Percentiles rank a stretch among this genome's conserved stretches.
These are phyloP conservation scores for Agelas oroides DNA, from an alignment of 37 sponge, comb jelly and placozoan species.

Conservation along the genomic window DNA sequence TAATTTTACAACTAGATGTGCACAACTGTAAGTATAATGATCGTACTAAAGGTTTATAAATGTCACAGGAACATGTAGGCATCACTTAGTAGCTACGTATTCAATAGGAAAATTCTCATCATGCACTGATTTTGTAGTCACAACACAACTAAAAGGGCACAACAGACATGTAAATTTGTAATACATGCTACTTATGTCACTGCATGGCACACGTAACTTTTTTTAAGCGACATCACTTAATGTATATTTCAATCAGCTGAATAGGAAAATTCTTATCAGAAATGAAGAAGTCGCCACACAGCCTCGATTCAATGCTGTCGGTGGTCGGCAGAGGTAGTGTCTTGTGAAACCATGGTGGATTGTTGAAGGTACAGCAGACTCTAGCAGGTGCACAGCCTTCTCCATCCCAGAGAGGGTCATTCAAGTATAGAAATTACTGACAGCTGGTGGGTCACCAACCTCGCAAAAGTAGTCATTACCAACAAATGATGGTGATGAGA, in stretches of 20 bases:
- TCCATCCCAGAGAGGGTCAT: conserved; percentile 25
- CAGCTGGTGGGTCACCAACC: background rate
- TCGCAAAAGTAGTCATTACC: conserved; percentile 16
- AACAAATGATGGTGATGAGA: background rate
- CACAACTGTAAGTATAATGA: too few relatives aligned
- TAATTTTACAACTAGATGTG: too few relatives aligned
- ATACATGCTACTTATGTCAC: too few relatives aligned
- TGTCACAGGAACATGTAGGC: too few relatives aligned
- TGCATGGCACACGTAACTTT: too few relatives aligned
- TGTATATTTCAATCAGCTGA: background rate
- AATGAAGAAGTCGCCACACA: background rate
- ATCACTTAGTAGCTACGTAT: too few relatives aligned
- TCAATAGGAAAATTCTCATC: too few relatives aligned
- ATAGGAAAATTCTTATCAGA: background rate
- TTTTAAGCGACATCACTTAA: too few relatives aligned
- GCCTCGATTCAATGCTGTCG: background rate
- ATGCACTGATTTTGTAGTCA: too few relatives aligned
- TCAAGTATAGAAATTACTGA: background rate
- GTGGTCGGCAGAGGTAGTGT: conserved; percentile 1
- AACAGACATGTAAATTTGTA: too few relatives aligned
- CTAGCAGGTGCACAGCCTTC: background rate
- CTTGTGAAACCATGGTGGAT: conserved; percentile 9
- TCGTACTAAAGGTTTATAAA: too few relatives aligned
- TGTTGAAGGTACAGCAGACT: conserved; percentile 7
- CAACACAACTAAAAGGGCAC: too few relatives aligned